These are phyloP conservation scores for Crax fasciolata DNA, from an alignment of 2,797 vertebrate species.

Conservation along the genomic window DNA sequence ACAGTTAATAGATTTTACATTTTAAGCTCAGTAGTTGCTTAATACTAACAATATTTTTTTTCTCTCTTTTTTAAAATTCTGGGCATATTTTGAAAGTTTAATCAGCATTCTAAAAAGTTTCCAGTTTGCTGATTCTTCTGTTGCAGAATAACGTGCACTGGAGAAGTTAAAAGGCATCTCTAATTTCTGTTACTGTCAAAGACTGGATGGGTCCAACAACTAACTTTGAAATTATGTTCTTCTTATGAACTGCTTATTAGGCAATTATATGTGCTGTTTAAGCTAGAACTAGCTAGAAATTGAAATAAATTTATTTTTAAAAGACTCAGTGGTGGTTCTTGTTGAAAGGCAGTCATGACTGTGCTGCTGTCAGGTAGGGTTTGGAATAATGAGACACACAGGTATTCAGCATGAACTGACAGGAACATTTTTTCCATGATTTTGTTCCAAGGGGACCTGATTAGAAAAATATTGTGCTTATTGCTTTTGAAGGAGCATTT, in stretches of 20 bases:
- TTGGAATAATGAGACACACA: conserved; percentile 73
- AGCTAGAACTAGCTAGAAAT: conserved; percentile 65
- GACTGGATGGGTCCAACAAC: conserved; percentile 61
- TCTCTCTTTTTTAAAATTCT: not conserved
- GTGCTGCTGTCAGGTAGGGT: conserved; percentile 53
- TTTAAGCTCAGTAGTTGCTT: not conserved
- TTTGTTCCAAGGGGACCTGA: conserved; percentile 70
- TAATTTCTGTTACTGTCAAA: conserved; percentile 65
- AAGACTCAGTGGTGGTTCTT: conserved; percentile 63
- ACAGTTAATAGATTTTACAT: not conserved
- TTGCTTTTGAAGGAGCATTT: conserved; percentile 53
- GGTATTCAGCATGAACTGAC: conserved; percentile 64
- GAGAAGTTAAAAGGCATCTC: conserved; percentile 65
- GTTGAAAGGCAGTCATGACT: conserved; percentile 69
- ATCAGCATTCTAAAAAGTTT: conserved; percentile 35
- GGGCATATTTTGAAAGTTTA: not conserved
- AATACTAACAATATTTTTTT: not conserved
- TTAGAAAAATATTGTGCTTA: conserved; percentile 60
- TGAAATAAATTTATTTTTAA: conserved; percentile 76
- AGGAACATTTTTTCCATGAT: conserved; percentile 60
- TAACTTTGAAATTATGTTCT: conserved; percentile 75
- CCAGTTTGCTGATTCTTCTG: conserved; percentile 33
- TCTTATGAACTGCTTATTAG: conserved; percentile 77
- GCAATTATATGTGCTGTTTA: conserved; percentile 75
- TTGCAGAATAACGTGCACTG: conserved; percentile 28